A percentile compares a stretch with the other conserved stretches of the same genome.
These are phyloP conservation scores for Oxyura jamaicensis DNA, from an alignment of 2,113 vertebrate genomes.

Conservation along the genomic window DNA sequence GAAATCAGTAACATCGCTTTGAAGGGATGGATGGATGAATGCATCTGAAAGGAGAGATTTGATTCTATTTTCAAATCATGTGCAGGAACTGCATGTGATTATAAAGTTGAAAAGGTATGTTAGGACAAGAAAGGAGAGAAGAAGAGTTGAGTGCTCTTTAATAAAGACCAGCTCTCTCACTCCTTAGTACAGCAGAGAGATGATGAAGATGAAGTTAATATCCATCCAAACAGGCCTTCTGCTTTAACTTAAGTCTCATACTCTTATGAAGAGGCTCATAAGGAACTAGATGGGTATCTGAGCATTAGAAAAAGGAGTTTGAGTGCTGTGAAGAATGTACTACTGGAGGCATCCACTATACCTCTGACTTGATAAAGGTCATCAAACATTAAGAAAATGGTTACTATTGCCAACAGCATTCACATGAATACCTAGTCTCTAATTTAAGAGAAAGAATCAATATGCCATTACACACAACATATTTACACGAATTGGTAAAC, in stretches of 20 bases:
- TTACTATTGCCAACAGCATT: background rate
- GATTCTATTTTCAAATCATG: background rate
- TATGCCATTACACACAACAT: background rate
- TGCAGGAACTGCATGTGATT: background rate
- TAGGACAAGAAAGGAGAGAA: background rate
- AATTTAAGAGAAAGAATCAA: background rate
- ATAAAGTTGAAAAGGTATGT: accelerated
- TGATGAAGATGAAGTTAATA: background rate
- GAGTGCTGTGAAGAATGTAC: background rate
- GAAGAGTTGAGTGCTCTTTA: background rate
- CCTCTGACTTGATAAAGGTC: background rate
- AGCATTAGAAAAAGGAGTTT: background rate
- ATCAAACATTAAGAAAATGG: background rate
- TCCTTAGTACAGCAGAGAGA: background rate
- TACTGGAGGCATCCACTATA: background rate
- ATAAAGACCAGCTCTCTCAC: background rate
- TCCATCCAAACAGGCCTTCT: background rate
- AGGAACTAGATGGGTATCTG: background rate
- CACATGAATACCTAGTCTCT: background rate
- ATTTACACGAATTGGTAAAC: background rate
- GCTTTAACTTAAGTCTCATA: background rate
- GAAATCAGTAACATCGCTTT: background rate
- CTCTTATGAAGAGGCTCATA: background rate
- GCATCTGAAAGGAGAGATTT: background rate
- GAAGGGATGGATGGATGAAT: background rate